Evolutionary conservation across 2,113 vertebrate species (phyloP), one percentile per base, ranked within the genome.

Genomic region (Bombycilla garrulus): DNA sequence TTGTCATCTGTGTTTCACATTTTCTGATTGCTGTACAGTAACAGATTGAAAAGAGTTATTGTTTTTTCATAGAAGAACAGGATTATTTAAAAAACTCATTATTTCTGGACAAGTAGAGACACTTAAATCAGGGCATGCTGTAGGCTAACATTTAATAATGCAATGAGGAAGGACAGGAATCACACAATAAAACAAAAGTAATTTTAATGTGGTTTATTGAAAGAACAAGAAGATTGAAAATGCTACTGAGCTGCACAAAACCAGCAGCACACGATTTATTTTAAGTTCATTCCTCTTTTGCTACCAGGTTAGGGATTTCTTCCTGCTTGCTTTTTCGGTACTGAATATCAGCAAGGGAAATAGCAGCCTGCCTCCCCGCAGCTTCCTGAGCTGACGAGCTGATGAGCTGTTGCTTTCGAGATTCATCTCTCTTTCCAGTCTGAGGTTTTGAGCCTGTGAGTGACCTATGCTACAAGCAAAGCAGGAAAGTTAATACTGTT

Each of bases 291-390:
- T 95, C 86, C 53, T 90, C 62, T 90, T 86, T 73, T 78, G 28
- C 31, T 77, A 47, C 28, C 67, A 92, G 64, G 69, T 83, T 80
- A 90, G 60, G 40, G 88, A 88, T 60, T 93, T 86, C 80, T 86
- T 95, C 64, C 40, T 0, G 0, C 72, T 86, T 81, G 82, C 51
- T 83, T 90, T 92, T 90, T 71, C 0, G 0, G 67, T 67, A 24
- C 45, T 76, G 93, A 90, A 36, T 71, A 69, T 69, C 72, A 88
- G 28, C 71, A 5, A 88, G 88, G 90, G 92, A 96, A 92, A 96
- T 93, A 92, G 90, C 50, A 83, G 53, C 4, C 86, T 92, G 86
- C 53, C 57, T 93, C 93, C 93, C 82, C 12, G 72, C 90, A 96
- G 90, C 61, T 86, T 90, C 87, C 79, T 31, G 76, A 81, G 90